A percentile compares a stretch with the other conserved stretches of the same genome.
These are phyloP conservation scores for Acanthococcus lagerstroemiae DNA, from an alignment of 2,888 invertebrate species.

Conservation along the genomic window DNA sequence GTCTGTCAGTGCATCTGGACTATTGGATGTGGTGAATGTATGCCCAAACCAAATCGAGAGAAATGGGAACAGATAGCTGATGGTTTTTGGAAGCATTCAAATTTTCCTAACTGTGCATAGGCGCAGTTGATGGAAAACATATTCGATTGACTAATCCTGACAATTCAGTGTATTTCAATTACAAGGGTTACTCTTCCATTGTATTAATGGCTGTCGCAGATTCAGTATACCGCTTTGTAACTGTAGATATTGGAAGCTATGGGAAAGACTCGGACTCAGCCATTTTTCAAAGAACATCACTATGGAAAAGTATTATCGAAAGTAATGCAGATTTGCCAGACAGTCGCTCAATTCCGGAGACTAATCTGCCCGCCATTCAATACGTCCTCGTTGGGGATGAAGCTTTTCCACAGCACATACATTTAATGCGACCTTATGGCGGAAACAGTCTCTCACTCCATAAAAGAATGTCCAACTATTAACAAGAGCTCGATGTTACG, in stretches of 20 bases:
- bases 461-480: slow-evolving; percentile 37
- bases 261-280: slow-evolving; percentile 24
- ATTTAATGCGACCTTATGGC: slow-evolving; percentile 36
- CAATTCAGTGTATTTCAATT: slow-evolving; percentile 17
- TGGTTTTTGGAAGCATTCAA: too few species aligned
- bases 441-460: slow-evolving; percentile 33
- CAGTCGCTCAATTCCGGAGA: slow-evolving; percentile 6
- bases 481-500: slow-evolving; percentile 33
- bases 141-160: slow-evolving; percentile 16
- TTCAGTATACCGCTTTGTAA: slow-evolving; percentile 20
- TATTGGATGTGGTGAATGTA: too few species aligned
- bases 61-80: too few species aligned
- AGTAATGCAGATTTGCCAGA: slow-evolving; percentile 15
- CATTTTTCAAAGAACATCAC: slow-evolving; percentile 20
- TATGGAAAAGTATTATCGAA: slow-evolving; percentile 5
- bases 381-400: slow-evolving; percentile 30
- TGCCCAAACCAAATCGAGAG: too few species aligned
- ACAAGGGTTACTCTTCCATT: slow-evolving; percentile 24
- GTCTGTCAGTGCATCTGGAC: too few species aligned
- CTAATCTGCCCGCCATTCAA: slow-evolving; percentile 6
- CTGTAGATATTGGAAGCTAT: slow-evolving; percentile 27
- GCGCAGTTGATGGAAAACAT: slow-evolving; percentile 32
- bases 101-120: too few species aligned
- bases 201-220: slow-evolving; percentile 30
- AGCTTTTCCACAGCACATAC: slow-evolving; percentile 34